A percentile compares a stretch with the other conserved stretches of the same genome.
Conservation (phyloP, 2,113 vertebrate species). For the Accipiter virgatus region DNA sequence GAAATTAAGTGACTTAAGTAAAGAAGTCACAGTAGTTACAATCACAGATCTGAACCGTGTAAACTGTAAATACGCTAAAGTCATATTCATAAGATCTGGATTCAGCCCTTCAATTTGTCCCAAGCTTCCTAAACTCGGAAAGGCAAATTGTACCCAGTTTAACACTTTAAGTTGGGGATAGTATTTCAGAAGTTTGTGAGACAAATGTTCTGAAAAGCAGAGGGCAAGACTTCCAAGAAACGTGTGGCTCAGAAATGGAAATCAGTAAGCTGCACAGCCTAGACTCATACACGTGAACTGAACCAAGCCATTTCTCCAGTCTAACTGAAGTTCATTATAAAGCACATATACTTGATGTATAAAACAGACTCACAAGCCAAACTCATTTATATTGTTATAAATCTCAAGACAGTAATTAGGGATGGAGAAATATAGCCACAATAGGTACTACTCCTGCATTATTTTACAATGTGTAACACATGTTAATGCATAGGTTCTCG, state of each 20-base stretch:
- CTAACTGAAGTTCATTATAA: not conserved
- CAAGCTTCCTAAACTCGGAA: not conserved
- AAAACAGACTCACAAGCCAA: not conserved
- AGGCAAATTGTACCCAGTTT: not conserved
- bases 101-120: not conserved
- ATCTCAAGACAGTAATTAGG: not conserved
- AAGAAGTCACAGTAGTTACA: not conserved
- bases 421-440: not conserved
- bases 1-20: constrained; percentile 4
- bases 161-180: not conserved
- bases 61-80: not conserved
- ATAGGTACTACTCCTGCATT: not conserved
- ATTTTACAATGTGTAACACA: not conserved
- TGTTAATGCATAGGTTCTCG: not conserved
- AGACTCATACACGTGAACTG: not conserved
- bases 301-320: not conserved
- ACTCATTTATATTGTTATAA: not conserved
- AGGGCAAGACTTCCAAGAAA: not conserved
- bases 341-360: not conserved
- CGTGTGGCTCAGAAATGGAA: not conserved
- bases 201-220: not conserved
- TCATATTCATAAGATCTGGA: not conserved
- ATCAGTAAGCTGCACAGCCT: not conserved
- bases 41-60: not conserved
- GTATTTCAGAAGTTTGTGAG: not conserved